Evolutionary conservation across 2,797 vertebrate species (phyloP).

Genomic region (Apogon hyalosoma): DNA sequence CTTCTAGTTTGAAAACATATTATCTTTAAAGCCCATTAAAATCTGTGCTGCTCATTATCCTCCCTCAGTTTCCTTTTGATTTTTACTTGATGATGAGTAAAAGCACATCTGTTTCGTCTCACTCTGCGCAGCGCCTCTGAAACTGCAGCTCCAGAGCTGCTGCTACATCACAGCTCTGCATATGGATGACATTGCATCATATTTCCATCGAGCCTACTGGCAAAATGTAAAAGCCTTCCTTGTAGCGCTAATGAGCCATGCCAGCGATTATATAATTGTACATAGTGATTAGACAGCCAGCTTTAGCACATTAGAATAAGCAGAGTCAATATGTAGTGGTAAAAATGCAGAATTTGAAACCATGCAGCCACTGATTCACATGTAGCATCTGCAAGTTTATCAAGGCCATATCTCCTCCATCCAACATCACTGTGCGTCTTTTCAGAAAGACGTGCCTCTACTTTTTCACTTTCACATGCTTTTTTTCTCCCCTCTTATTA

Average conservation of each 20-base stretch:
- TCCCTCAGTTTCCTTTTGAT: no score
- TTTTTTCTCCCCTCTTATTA: constrained; percentile 29
- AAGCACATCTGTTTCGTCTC: no score
- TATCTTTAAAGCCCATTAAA: no score
- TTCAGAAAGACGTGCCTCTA: constrained; percentile 4
- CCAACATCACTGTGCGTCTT: background rate
- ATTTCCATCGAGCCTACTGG: background rate
- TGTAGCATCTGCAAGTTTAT: no score
- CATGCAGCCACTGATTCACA: no score
- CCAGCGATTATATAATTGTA: background rate
- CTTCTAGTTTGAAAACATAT: no score
- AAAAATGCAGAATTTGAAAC: no score
- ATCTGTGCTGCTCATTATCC: no score
- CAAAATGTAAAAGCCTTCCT: background rate
- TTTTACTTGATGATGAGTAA: no score
- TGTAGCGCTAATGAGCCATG: constrained; percentile 1
- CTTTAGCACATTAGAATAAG: background rate
- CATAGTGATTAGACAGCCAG: background rate
- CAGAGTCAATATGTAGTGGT: no score
- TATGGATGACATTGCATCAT: constrained; percentile 3
- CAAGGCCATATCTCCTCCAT: background rate
- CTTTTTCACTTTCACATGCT: constrained; percentile 17
- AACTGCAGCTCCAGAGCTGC: background rate
- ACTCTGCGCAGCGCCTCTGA: background rate
- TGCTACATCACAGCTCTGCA: background rate